Percentiles rank a stretch among this genome's conserved stretches.
Evolutionary conservation across 2,113 vertebrate genomes (phyloP).

Genomic region (Aegotheles bennettii): DNA sequence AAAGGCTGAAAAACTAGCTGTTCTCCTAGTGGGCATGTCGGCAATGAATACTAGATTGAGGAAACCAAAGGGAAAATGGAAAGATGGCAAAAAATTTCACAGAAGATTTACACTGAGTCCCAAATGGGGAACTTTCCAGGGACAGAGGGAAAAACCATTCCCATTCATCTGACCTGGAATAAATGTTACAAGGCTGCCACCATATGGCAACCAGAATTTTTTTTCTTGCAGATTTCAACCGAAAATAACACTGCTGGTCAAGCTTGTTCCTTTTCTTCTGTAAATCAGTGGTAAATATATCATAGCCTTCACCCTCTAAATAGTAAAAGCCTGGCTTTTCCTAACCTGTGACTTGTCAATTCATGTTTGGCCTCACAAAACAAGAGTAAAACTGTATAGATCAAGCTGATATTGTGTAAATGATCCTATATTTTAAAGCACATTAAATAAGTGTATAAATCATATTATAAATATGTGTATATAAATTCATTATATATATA

Average conservation of each 20-base stretch:
- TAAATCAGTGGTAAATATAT: neutral
- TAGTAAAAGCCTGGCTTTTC: neutral
- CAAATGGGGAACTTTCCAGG: conserved; percentile 4
- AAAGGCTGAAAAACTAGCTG: neutral
- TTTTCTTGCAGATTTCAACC: neutral
- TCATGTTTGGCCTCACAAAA: neutral
- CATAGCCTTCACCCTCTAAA: neutral
- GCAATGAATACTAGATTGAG: conserved; percentile 54
- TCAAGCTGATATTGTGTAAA: neutral
- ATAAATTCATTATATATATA: neutral
- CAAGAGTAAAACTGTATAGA: neutral
- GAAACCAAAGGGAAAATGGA: conserved; percentile 30
- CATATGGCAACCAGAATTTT: neutral
- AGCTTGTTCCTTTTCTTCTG: neutral
- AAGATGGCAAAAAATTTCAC: conserved; percentile 50
- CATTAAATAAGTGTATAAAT: neutral
- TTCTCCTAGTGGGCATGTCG: conserved; percentile 23
- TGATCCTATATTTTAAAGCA: neutral
- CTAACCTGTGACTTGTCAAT: neutral
- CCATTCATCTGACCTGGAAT: neutral
- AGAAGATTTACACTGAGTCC: conserved; percentile 44
- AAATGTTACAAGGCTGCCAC: conserved; percentile 56
- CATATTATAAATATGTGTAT: neutral
- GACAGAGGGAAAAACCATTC: neutral
- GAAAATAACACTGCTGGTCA: neutral